Evolutionary conservation across 2,888 invertebrate species (phyloP), one percentile per base, ranked within the genome.

Genomic region (Eristalis intricaria): DNA sequence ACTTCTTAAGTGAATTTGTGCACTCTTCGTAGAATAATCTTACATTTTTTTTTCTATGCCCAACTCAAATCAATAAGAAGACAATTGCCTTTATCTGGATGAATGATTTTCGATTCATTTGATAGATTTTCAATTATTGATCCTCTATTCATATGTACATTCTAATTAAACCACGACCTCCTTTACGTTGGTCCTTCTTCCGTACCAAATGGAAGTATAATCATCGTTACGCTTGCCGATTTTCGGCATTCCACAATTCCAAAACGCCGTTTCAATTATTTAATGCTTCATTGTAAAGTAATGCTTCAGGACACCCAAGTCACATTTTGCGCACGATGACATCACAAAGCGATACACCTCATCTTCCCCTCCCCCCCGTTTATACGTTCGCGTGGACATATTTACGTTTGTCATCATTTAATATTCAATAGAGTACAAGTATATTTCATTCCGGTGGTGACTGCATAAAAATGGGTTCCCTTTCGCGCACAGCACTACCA

Each of bases 401-500:
- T 77, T 81, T 76, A 38, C 66, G 64, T 80, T 70, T 60, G 70
- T 65, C 63, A 74, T 86, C 78, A 78, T 82, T 78, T 74, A 82
- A 70, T 64, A 78, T 86, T 82, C 82, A 86, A 78, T 86, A 82
- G 73, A 82, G 82, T 56, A 69, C 76, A 79, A 77, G 81, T 81
- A 77, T 81, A 71, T 85, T 73, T 82, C 77, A 86, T 78, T 80
- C 71, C 71, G 64, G 73, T 50, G 76, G 58, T 80, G 84, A 80
- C 80, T 80, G 58, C 35, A 80, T 71, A 71, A 84, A 80, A 76
- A 73, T 58, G 22, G 68, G 66, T 76, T 79, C 23, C 60, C 15
- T 40, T 35, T 60, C 38, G 26, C 11, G 19, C 11, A 22, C 43
- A 60, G 26, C 19, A 26, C 26, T 26, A 26, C 4, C 26, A 26